Percentiles rank a stretch among this genome's conserved stretches.
These are phyloP conservation scores for Hypocryptadius cinnamomeus DNA, from an alignment of 2,113 vertebrate species.

Conservation along the genomic window DNA sequence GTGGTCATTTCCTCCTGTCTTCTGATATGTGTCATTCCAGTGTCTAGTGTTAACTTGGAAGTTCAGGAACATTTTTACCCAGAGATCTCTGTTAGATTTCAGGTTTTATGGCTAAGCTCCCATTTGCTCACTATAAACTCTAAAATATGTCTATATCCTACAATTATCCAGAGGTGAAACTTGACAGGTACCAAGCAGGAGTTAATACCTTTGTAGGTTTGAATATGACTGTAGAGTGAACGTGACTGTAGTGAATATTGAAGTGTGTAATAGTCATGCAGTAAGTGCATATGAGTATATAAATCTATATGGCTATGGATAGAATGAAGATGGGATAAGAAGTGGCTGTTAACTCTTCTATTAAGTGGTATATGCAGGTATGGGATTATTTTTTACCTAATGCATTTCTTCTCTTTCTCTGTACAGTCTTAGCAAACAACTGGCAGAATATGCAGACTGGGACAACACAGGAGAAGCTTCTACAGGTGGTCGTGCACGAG, in stretches of 20 bases:
- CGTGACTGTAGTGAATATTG: background rate
- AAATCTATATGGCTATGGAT: background rate
- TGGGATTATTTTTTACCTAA: background rate
- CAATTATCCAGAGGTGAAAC: background rate
- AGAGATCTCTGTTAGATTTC: background rate
- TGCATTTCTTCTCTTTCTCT: background rate
- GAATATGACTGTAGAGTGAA: background rate
- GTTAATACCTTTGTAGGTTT: background rate
- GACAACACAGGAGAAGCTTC: constrained; percentile 49
- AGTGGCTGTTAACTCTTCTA: background rate
- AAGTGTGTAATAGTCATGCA: background rate
- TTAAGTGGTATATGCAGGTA: background rate
- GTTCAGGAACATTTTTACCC: background rate
- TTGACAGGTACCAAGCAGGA: background rate
- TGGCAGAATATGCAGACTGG: constrained; percentile 72
- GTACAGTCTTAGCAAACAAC: constrained; percentile 76
- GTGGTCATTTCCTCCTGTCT: background rate
- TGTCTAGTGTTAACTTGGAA: background rate
- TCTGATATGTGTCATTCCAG: background rate
- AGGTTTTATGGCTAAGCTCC: background rate
- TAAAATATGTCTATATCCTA: background rate
- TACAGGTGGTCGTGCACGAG: constrained; percentile 43
- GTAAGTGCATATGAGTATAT: background rate
- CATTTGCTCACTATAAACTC: background rate
- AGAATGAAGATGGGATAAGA: background rate